Evolutionary conservation across 2,113 vertebrate species (phyloP).

Genomic region (Neomonachus schauinslandi): DNA sequence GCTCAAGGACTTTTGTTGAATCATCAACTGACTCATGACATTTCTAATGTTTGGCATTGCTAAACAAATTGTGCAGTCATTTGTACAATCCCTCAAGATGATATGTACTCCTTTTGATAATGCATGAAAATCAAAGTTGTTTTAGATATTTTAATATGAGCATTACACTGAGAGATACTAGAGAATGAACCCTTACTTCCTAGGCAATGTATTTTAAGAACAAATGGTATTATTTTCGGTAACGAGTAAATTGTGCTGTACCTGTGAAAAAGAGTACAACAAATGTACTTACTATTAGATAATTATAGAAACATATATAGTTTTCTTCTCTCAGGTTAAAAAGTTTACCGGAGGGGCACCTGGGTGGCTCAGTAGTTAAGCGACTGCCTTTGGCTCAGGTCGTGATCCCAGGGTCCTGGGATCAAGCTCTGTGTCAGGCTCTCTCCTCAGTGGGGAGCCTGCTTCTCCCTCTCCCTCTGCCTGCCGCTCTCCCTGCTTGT

Average conservation of each 20-base stretch:
- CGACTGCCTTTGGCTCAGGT: too few relatives aligned
- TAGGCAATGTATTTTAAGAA: not conserved
- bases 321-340: not conserved
- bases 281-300: not conserved
- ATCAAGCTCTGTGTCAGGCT: too few relatives aligned
- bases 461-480: too few relatives aligned
- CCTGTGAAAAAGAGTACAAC: not conserved
- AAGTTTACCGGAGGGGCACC: not conserved
- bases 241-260: not conserved
- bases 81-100: not conserved
- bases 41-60: not conserved
- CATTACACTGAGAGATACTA: not conserved
- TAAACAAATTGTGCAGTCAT: not conserved
- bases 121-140: not conserved
- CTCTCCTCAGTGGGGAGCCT: too few relatives aligned
- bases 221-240: not conserved
- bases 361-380: too few relatives aligned
- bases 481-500: too few relatives aligned
- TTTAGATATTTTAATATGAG: conserved; percentile 9
- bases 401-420: too few relatives aligned
- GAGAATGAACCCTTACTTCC: not conserved
- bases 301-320: not conserved
- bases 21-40: not conserved
- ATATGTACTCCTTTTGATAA: not conserved
- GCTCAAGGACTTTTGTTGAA: not conserved